Conservation (phyloP, 2,113 vertebrate genomes). For the Pimephales promelas region DNA sequence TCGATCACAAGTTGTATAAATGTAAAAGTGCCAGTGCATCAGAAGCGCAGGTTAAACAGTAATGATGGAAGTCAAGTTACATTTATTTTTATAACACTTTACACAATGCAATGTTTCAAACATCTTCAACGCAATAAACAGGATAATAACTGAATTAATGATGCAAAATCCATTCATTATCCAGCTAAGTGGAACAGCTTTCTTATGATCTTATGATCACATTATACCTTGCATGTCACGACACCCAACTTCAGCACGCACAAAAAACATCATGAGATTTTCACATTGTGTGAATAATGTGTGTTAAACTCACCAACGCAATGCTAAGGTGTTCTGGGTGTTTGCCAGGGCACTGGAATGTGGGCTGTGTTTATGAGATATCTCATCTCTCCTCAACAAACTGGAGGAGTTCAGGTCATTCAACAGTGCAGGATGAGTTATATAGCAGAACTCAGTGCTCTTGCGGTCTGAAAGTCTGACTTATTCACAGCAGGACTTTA, state of each 20-base stretch:
- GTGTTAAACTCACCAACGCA: no score
- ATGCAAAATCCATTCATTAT: background rate
- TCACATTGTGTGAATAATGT: background rate
- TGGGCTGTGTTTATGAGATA: background rate
- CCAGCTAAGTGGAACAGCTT: background rate
- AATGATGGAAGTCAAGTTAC: background rate
- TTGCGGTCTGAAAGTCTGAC: slow-evolving; percentile 23
- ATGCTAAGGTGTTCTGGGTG: background rate
- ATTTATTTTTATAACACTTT: background rate
- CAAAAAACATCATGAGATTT: background rate
- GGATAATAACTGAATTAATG: background rate
- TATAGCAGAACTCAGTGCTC: no score
- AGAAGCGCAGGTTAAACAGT: background rate
- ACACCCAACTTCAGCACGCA: background rate
- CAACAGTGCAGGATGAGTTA: no score
- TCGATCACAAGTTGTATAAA: no score
- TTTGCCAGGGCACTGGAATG: background rate
- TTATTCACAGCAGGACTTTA: slow-evolving; percentile 28
- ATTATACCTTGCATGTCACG: background rate
- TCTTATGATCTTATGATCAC: background rate
- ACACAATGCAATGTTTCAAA: background rate
- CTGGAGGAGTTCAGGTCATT: background rate
- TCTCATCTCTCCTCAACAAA: background rate
- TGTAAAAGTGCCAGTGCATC: no score
- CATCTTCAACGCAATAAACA: background rate